These are phyloP conservation scores for Cybosia mesomella DNA, from an alignment of 2,888 invertebrate species.

Conservation along the genomic window DNA sequence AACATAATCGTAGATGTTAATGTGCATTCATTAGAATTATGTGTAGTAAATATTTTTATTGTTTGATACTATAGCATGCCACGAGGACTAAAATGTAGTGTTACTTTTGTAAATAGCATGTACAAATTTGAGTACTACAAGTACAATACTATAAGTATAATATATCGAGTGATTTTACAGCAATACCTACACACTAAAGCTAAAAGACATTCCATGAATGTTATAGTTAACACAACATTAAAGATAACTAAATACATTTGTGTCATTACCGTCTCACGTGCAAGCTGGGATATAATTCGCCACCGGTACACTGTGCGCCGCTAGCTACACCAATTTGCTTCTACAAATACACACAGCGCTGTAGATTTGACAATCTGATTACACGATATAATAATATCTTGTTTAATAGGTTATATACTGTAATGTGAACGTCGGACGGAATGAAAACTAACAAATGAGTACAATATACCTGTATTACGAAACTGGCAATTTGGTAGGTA, in stretches of 20 bases:
- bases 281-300: conserved; percentile 33
- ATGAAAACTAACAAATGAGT: background rate
- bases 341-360: conserved; percentile 54
- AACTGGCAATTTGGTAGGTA: background rate
- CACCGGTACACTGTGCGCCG: conserved; percentile 28
- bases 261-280: conserved; percentile 32
- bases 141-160: no score
- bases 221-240: conserved; percentile 10
- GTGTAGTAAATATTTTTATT: no score
- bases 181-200: background rate
- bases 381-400: conserved; percentile 36
- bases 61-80: no score
- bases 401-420: conserved; percentile 32
- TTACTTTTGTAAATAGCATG: no score
- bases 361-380: conserved; percentile 40
- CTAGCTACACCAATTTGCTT: conserved; percentile 60
- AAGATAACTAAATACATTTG: conserved; percentile 26
- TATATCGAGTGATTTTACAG: no score
- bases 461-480: background rate
- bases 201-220: background rate
- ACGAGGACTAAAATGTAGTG: no score
- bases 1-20: no score
- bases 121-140: no score
- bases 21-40: no score
- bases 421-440: background rate